Base-by-base conservation (phyloP, 2,888 invertebrate species). In the Caenorhabditis sp. region DNA sequence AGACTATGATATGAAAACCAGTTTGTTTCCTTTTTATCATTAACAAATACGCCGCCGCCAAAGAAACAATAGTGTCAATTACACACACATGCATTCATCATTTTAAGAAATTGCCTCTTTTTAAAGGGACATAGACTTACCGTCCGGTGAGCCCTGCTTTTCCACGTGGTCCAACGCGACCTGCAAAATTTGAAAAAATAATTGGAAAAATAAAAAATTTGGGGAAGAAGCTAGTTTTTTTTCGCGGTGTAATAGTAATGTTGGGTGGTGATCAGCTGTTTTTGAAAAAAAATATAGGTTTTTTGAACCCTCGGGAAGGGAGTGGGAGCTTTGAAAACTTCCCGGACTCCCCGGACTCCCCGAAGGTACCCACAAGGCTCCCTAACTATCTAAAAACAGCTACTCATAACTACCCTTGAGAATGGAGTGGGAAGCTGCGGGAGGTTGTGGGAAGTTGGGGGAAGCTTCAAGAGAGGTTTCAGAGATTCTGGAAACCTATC, bases 141-240 rank as follows among this genome's bases (percentile, higher is more conserved):
- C 79, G 71, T 70, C 81, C 81, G 26, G 67, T 66, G 12, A 60
- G 64, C 59, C 81, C 81, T 1, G 67, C 60, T 38, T 77, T 77
- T 67, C 79, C 79, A 53, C 79, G 54, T 5, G 79, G 49, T 52
- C 79, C 79, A 23, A 79, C 71, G 17, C 63, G 43, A 53, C 79
- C 80, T 60, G 57, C 59, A 73, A 66, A 27, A 23, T 53, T 53
- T 23, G 21, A 23, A 58, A 27, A 7, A 17, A 21, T 17, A 58
- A 58, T 56, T 4, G 50, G 20, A 52, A 52, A 23, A 23, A 52
- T 4, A 1, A 21, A 21, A 17, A 17, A 43, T 43, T 14, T 3
- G 17, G 7, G 7, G 14, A 14, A 43, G 17, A 43, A 43, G 12
- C 43, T 43, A 12, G 43, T 43, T 43, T 43, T 17, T 17, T 5